These are phyloP conservation scores for Hipparchia semele DNA, from an alignment of 2,888 invertebrate species.

Conservation along the genomic window DNA sequence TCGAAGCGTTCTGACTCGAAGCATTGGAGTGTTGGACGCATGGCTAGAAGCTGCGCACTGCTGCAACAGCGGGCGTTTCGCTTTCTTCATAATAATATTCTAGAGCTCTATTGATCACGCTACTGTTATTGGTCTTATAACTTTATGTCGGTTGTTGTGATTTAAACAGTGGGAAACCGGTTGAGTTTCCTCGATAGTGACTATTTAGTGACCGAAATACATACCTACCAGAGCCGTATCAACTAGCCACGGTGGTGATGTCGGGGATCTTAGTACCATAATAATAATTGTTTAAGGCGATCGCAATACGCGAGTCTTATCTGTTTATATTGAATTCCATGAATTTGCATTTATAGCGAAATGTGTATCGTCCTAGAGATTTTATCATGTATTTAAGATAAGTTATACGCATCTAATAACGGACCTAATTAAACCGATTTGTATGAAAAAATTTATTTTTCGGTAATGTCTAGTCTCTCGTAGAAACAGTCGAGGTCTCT, in stretches of 20 bases:
- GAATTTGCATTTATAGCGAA: slow-evolving; percentile 83
- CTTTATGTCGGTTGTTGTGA: slow-evolving; percentile 47
- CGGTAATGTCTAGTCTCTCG: slow-evolving; percentile 77
- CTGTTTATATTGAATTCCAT: slow-evolving; percentile 80
- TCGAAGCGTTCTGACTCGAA: slow-evolving; percentile 7
- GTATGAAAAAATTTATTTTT: slow-evolving; percentile 67
- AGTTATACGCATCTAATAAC: slow-evolving; percentile 64
- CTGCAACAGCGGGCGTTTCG: slow-evolving; percentile 32
- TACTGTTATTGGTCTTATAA: slow-evolving; percentile 48
- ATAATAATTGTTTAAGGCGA: slow-evolving; percentile 74
- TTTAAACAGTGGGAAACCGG: slow-evolving; percentile 37
- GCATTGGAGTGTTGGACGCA: slow-evolving; percentile 3
- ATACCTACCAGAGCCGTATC: slow-evolving; percentile 18
- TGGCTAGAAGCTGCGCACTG: slow-evolving; percentile 9
- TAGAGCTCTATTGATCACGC: slow-evolving; percentile 42
- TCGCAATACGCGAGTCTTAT: slow-evolving; percentile 56
- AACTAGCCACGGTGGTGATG: slow-evolving; percentile 49
- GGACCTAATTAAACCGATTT: slow-evolving; percentile 69
- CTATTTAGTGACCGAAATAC: slow-evolving; percentile 21
- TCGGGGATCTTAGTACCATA: slow-evolving; percentile 63
- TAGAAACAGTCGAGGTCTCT: slow-evolving; percentile 58
- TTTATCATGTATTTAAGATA: slow-evolving; percentile 79
- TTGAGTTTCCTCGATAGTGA: slow-evolving; percentile 39
- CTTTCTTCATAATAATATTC: slow-evolving; percentile 43
- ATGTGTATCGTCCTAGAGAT: slow-evolving; percentile 81